phyloP scores from a whole-genome alignment of 2,113 vertebrate genomes.

The Sinosuthora webbiana region DNA sequence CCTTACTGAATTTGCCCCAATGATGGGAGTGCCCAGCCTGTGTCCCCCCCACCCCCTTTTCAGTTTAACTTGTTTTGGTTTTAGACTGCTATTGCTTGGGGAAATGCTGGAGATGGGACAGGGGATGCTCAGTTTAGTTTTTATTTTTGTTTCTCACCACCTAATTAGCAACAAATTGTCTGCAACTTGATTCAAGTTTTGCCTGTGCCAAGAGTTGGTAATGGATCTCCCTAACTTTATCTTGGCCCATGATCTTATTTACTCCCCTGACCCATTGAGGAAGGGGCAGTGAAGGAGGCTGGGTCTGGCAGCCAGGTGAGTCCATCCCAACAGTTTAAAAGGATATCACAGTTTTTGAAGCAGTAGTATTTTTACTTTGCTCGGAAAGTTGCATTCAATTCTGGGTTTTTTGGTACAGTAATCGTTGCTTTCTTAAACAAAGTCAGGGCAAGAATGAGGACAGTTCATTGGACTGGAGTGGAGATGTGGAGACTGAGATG shows the following conservation, averaged over 20 bases:
- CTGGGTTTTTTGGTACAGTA: not conserved
- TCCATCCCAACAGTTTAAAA: not conserved
- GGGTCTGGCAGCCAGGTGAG: not conserved
- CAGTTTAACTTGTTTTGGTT: not conserved
- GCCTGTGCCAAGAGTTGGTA: not conserved
- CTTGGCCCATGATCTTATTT: not conserved
- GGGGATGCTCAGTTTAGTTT: not conserved
- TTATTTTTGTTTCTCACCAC: not conserved
- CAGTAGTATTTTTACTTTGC: not conserved
- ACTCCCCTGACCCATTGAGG: not conserved
- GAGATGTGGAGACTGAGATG: not conserved
- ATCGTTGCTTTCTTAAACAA: not conserved
- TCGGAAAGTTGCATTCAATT: not conserved
- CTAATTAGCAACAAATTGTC: not conserved
- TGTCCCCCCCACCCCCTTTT: rapidly evolving
- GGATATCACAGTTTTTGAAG: not conserved
- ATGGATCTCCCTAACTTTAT: not conserved
- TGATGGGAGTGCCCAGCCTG: not conserved
- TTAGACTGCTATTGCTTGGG: not conserved
- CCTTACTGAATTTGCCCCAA: not conserved
- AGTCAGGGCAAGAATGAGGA: not conserved
- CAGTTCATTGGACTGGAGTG: not conserved
- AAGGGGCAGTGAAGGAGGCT: not conserved
- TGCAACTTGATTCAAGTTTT: not conserved
- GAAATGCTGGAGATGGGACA: not conserved